These are phyloP conservation scores for Oenanthe oenanthe DNA, from an alignment of 2,113 vertebrate genomes.

Conservation along the genomic window DNA sequence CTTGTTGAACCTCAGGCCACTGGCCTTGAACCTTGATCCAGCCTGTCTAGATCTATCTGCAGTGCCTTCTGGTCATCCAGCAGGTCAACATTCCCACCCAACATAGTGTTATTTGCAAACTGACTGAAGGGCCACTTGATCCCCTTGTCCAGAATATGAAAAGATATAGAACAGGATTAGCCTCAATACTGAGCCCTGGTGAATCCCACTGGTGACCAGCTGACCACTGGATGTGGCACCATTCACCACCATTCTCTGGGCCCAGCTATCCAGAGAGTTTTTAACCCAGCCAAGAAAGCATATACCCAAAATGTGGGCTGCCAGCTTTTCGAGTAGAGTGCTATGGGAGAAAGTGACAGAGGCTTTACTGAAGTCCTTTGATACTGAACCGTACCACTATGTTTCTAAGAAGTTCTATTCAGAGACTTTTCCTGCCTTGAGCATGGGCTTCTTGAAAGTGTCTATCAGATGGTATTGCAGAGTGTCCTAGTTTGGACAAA, in stretches of 20 bases:
- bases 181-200: background rate
- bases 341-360: background rate
- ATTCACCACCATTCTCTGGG: background rate
- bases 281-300: background rate
- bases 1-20: background rate
- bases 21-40: rapidly evolving
- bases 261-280: background rate
- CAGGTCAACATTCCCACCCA: background rate
- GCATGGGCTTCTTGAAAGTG: background rate
- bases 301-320: background rate
- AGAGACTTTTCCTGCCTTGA: background rate
- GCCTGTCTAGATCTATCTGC: background rate
- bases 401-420: background rate
- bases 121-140: background rate
- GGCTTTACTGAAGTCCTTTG: background rate
- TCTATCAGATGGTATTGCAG: background rate
- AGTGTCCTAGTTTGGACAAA: too few relatives aligned
- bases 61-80: background rate
- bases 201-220: background rate
- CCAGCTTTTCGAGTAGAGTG: background rate
- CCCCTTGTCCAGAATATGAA: background rate
- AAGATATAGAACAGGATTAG: background rate
- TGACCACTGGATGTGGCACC: background rate
- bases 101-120: rapidly evolving
- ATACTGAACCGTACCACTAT: background rate